Evolutionary conservation across 2,888 invertebrate species (phyloP).

Genomic region (Lissocephala sabroskyi): DNA sequence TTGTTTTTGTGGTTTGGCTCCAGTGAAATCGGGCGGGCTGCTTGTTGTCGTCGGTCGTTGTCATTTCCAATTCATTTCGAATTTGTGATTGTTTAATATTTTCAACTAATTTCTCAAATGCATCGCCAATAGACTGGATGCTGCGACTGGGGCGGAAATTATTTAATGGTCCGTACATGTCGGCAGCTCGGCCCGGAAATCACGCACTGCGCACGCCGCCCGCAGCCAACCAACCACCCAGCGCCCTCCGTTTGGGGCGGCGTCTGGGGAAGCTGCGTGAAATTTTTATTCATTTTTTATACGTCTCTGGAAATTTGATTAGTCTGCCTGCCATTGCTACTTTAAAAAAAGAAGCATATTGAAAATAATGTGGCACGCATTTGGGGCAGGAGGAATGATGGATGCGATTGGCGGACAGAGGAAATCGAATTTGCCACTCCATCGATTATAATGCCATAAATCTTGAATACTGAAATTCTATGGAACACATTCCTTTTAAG

Average conservation of each 20-base stretch:
- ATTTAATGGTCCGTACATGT: constrained; percentile 68
- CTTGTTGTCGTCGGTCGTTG: constrained; percentile 21
- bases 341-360: constrained; percentile 10
- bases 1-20: constrained; percentile 13
- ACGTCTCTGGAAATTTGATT: constrained; percentile 39
- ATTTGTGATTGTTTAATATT: constrained; percentile 30
- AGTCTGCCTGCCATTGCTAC: too few species aligned
- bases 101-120: constrained; percentile 57
- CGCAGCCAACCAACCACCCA: constrained; percentile 15
- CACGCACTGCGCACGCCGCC: constrained; percentile 41
- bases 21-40: constrained; percentile 39
- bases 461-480: too few species aligned
- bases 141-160: constrained; percentile 56
- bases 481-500: too few species aligned
- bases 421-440: too few species aligned
- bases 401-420: too few species aligned
- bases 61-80: constrained; percentile 39
- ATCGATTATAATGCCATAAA: too few species aligned
- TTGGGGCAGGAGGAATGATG: too few species aligned
- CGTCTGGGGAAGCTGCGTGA: constrained; percentile 30
- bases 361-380: too few species aligned
- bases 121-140: constrained; percentile 40
- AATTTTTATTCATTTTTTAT: constrained; percentile 51
- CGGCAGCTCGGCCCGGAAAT: constrained; percentile 48
- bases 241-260: constrained; percentile 22